phyloP scores from a whole-genome alignment of 1,140 invertebrate genomes.

The Dreissena polymorpha region DNA sequence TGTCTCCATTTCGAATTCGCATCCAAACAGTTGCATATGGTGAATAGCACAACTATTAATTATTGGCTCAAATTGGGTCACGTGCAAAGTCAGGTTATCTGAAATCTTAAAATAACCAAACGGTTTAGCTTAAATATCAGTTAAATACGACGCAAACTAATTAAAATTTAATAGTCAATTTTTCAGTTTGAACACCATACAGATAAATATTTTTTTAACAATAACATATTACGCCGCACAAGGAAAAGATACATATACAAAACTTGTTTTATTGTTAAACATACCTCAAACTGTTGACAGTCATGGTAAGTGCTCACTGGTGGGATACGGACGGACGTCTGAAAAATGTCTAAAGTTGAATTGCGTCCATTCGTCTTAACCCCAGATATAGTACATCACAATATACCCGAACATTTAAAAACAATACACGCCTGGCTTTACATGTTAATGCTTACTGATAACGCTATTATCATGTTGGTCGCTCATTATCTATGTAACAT shows the following conservation, averaged over 20 bases:
- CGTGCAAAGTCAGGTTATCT: slow-evolving; percentile 56
- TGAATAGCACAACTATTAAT: slow-evolving; percentile 65
- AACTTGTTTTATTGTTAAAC: not conserved
- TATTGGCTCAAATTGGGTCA: slow-evolving; percentile 64
- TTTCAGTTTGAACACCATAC: not conserved
- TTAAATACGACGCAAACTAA: not conserved
- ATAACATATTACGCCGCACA: not conserved
- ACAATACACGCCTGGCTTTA: too few species aligned
- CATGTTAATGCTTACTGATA: too few species aligned
- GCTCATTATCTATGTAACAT: too few species aligned
- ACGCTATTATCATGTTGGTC: too few species aligned
- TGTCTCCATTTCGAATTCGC: slow-evolving; percentile 50
- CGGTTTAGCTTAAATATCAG: not conserved
- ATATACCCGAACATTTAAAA: too few species aligned
- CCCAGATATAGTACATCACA: too few species aligned
- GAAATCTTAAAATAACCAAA: slow-evolving; percentile 45
- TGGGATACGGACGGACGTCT: slow-evolving; percentile 19
- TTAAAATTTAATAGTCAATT: too few species aligned
- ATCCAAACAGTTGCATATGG: slow-evolving; percentile 70
- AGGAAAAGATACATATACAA: not conserved
- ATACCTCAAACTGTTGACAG: slow-evolving; percentile 64
- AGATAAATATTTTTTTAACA: not conserved
- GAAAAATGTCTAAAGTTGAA: slow-evolving; percentile 12
- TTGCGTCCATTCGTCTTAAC: too few species aligned
- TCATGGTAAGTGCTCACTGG: slow-evolving; percentile 57